These are phyloP conservation scores for Buphagus erythrorhynchus DNA, from an alignment of 2,797 vertebrate genomes.

Conservation along the genomic window DNA sequence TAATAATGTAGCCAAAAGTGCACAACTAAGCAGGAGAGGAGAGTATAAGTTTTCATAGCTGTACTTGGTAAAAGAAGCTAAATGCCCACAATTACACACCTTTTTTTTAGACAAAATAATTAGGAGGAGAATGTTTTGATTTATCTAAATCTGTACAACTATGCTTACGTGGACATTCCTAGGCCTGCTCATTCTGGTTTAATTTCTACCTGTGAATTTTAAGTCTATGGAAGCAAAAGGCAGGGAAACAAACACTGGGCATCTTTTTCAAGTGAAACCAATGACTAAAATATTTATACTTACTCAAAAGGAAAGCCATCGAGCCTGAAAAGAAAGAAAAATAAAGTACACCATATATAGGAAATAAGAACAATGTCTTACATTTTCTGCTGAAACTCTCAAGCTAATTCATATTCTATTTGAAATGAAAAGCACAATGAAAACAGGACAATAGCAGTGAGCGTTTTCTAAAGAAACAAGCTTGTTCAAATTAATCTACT, in stretches of 20 bases:
- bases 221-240: neutral
- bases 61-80: neutral
- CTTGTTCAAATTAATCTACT: neutral
- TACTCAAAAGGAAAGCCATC: constrained; percentile 96
- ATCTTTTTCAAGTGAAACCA: neutral
- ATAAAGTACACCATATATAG: constrained; percentile 31
- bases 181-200: neutral
- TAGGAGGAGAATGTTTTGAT: neutral
- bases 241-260: neutral
- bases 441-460: constrained; percentile 3
- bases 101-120: neutral
- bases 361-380: neutral
- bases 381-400: neutral
- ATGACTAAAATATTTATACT: constrained; percentile 77
- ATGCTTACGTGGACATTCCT: neutral
- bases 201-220: neutral
- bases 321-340: constrained; percentile 85
- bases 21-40: neutral
- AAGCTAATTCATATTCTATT: neutral
- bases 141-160: neutral
- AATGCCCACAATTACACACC: neutral
- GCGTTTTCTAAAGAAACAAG: neutral
- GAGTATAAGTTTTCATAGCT: neutral
- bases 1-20: neutral
- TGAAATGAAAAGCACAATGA: constrained; percentile 8